Conservation (phyloP, 1,140 invertebrate species). For the Holcopasites calliopsidis region DNA sequence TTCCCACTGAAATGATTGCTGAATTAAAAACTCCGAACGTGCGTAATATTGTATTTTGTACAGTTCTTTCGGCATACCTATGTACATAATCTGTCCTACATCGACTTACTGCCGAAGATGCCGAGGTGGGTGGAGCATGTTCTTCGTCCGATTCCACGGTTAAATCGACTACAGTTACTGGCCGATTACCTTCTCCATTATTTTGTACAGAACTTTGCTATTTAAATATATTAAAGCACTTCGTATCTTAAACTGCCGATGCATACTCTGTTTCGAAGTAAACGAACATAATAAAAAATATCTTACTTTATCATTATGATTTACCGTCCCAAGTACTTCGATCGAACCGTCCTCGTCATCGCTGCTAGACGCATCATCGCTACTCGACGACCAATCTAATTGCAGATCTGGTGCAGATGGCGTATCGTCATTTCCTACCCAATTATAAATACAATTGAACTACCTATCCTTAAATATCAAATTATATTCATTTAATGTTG, state of each 20-base stretch:
- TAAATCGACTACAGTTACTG: conserved; percentile 83
- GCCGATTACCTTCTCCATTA: conserved; percentile 63
- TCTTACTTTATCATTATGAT: conserved; percentile 66
- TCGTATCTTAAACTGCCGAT: conserved; percentile 11
- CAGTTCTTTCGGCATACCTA: conserved; percentile 44
- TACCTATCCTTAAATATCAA: background rate
- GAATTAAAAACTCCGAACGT: background rate
- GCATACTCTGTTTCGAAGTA: background rate
- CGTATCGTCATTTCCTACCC: conserved; percentile 76
- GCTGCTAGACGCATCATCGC: conserved; percentile 78
- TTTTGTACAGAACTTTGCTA: conserved; percentile 60
- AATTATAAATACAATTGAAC: background rate
- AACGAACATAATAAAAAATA: conserved; percentile 11
- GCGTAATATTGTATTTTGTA: background rate
- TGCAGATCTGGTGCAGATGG: conserved; percentile 89
- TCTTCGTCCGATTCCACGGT: conserved; percentile 85
- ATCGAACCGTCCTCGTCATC: conserved; percentile 83
- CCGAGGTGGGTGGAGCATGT: conserved; percentile 60
- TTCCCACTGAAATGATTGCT: conserved; percentile 53
- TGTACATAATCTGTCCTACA: conserved; percentile 55
- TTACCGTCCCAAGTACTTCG: conserved; percentile 77
- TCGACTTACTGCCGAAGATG: conserved; percentile 43
- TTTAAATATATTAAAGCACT: conserved; percentile 40
- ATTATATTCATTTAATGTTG: conserved; percentile 24
- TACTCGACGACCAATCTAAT: conserved; percentile 86